Conservation (phyloP, 2,113 vertebrate genomes). For the Cyanoderma ruficeps region DNA sequence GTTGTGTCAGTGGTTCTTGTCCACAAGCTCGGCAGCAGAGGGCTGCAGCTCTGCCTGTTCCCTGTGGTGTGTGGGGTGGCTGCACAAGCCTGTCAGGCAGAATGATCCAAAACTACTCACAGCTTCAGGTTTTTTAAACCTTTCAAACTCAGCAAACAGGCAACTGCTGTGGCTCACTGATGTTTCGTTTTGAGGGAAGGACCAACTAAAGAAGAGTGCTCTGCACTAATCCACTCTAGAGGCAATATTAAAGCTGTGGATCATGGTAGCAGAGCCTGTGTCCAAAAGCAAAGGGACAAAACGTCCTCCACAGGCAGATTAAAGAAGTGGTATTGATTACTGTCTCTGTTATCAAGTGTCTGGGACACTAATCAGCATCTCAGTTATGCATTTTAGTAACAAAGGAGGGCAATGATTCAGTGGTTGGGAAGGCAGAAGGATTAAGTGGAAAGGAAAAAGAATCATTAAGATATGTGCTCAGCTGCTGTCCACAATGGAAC, state of each 20-base stretch:
- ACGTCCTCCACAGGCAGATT: neutral
- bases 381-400: neutral
- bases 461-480: neutral
- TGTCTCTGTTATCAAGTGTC: neutral
- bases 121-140: neutral
- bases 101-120: neutral
- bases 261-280: neutral
- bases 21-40: rapidly evolving
- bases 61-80: rapidly evolving
- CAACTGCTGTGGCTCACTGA: neutral
- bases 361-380: neutral
- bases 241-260: neutral
- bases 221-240: neutral
- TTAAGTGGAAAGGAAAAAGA: neutral
- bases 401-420: neutral
- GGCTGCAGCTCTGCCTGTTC: neutral
- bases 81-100: neutral
- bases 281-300: neutral
- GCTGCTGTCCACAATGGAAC: neutral
- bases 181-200: neutral
- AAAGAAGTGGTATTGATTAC: neutral
- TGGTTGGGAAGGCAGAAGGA: neutral
- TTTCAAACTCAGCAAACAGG: neutral
- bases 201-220: neutral
- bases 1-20: neutral